phyloP scores from a whole-genome alignment of 2,888 invertebrate genomes.

The Leptodirus hochenwartii region DNA sequence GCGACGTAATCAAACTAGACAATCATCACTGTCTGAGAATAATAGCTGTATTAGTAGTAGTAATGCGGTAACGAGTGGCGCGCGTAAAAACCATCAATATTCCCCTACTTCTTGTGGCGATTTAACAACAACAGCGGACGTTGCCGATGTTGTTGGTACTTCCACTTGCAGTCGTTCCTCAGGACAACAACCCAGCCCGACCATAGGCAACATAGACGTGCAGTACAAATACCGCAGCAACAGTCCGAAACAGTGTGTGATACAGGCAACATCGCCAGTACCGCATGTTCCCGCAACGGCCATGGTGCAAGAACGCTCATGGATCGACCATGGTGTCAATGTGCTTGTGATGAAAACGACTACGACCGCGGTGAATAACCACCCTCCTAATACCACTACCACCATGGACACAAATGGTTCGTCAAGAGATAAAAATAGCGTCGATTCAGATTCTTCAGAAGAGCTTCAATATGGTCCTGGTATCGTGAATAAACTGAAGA shows the following conservation, averaged over 20 bases:
- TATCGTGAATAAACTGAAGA: slow-evolving; percentile 73
- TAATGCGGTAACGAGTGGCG: too few relatives aligned
- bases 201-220: too few relatives aligned
- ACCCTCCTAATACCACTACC: slow-evolving; percentile 12
- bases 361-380: slow-evolving; percentile 15
- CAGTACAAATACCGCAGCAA: slow-evolving; percentile 15
- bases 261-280: too few relatives aligned
- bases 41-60: too few relatives aligned
- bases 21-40: too few relatives aligned
- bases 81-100: too few relatives aligned
- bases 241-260: slow-evolving; percentile 5
- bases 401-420: too few relatives aligned
- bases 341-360: slow-evolving; percentile 15
- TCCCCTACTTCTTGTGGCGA: too few relatives aligned
- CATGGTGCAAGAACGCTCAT: slow-evolving; percentile 31
- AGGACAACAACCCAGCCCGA: too few relatives aligned
- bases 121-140: too few relatives aligned
- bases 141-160: too few relatives aligned
- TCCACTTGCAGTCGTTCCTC: too few relatives aligned
- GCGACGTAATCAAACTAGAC: slow-evolving; percentile 18
- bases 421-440: slow-evolving; percentile 18
- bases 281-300: slow-evolving; percentile 14
- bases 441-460: slow-evolving; percentile 43
- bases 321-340: slow-evolving; percentile 19
- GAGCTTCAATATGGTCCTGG: slow-evolving; percentile 83